Evolutionary conservation across 1,140 invertebrate species (phyloP).

Genomic region (Helicoverpa zea): DNA sequence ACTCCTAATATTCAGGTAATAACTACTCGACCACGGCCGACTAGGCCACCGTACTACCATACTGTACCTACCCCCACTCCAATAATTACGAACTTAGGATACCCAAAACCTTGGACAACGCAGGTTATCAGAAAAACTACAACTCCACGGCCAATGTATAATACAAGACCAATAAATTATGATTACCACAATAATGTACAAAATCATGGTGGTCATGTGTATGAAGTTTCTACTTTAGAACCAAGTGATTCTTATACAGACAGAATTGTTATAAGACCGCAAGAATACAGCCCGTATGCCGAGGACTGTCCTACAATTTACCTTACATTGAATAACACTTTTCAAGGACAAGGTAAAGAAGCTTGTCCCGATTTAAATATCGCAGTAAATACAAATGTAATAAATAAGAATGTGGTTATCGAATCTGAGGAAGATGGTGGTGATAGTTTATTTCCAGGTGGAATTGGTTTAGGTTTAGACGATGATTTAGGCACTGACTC

Average conservation of each 20-base stretch:
- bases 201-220: conserved; percentile 64
- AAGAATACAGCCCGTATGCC: conserved; percentile 77
- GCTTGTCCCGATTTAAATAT: conserved; percentile 84
- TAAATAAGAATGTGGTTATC: conserved; percentile 81
- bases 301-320: conserved; percentile 82
- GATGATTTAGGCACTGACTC: conserved; percentile 50
- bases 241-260: conserved; percentile 76
- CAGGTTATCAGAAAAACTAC: conserved; percentile 63
- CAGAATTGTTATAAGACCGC: conserved; percentile 80
- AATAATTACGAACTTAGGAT: conserved; percentile 80
- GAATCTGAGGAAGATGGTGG: conserved; percentile 81
- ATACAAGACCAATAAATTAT: conserved; percentile 67
- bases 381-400: conserved; percentile 81
- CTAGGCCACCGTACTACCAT: conserved; percentile 70
- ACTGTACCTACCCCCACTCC: conserved; percentile 74
- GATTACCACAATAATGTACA: conserved; percentile 69
- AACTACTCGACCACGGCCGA: conserved; percentile 56
- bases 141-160: conserved; percentile 66
- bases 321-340: conserved; percentile 81
- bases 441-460: conserved; percentile 71
- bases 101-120: conserved; percentile 75
- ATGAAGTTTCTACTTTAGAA: conserved; percentile 77
- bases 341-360: conserved; percentile 83
- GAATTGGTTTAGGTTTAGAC: conserved; percentile 64
- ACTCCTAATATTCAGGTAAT: conserved; percentile 70